A percentile compares a stretch with the other conserved stretches of the same genome.
These are phyloP conservation scores for Scolopax mira DNA, from an alignment of 2,113 vertebrate species.

Conservation along the genomic window DNA sequence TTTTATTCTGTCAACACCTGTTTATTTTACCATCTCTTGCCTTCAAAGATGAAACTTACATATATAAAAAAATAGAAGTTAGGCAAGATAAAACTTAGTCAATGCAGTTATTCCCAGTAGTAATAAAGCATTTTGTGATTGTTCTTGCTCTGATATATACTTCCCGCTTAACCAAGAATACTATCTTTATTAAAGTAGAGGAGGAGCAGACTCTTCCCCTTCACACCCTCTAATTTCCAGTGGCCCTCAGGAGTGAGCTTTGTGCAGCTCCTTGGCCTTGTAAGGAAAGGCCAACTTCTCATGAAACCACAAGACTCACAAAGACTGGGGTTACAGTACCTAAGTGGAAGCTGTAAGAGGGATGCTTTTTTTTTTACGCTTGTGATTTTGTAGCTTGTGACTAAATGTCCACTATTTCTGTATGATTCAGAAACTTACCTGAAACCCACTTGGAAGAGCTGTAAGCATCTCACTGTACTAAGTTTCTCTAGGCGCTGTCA, in stretches of 20 bases:
- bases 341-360: neutral
- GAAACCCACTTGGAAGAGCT: neutral
- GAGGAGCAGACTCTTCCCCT: neutral
- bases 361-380: neutral
- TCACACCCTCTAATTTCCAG: neutral
- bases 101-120: neutral
- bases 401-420: neutral
- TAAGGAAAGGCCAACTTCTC: neutral
- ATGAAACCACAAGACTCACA: neutral
- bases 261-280: neutral
- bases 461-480: neutral
- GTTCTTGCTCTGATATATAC: neutral
- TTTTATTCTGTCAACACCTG: neutral
- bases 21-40: neutral
- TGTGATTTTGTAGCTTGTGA: neutral
- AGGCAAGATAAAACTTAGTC: neutral
- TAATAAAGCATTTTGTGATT: constrained; percentile 4
- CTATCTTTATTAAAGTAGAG: neutral
- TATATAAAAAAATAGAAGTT: neutral
- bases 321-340: neutral
- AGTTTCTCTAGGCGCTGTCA: neutral
- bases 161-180: neutral
- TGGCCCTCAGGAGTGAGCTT: neutral
- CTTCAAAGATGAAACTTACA: neutral
- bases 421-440: neutral